These are phyloP conservation scores for Triplophysa rosa DNA, from an alignment of 2,113 vertebrate genomes.

Conservation along the genomic window DNA sequence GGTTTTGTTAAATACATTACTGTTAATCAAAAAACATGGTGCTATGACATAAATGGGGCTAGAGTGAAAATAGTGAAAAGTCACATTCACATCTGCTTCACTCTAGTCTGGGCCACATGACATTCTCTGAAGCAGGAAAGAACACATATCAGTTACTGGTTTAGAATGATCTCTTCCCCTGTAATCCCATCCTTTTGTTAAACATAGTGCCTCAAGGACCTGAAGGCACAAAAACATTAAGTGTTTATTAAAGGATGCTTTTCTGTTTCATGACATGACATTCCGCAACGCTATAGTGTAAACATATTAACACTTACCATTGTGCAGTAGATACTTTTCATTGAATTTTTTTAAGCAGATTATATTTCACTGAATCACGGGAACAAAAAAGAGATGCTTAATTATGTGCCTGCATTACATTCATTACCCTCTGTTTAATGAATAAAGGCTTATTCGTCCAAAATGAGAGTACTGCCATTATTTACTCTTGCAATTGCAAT, in stretches of 20 bases:
- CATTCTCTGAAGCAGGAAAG: conserved; percentile 37
- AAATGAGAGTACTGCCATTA: not conserved
- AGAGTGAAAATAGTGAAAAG: conserved; percentile 1
- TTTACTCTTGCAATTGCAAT: not conserved
- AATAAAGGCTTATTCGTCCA: too few species aligned
- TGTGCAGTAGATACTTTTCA: not conserved
- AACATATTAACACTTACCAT: too few species aligned
- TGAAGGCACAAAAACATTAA: not conserved
- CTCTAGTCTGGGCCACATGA: conserved; percentile 25
- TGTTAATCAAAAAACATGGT: not conserved
- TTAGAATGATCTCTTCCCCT: conserved; percentile 43
- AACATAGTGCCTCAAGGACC: conserved; percentile 19
- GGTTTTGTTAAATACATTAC: not conserved
- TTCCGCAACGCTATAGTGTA: not conserved
- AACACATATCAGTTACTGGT: conserved; percentile 40
- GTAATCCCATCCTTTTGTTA: conserved; percentile 44
- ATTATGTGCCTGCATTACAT: not conserved
- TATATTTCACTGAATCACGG: not conserved
- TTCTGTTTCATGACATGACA: conserved; percentile 8
- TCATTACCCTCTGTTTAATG: not conserved
- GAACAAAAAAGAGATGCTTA: not conserved
- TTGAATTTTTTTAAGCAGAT: too few species aligned
- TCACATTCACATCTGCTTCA: too few species aligned
- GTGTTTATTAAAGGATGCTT: conserved; percentile 1
- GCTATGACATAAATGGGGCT: not conserved